Evolutionary conservation across 2,113 vertebrate species (phyloP).

Genomic region (Urocolius indicus): DNA sequence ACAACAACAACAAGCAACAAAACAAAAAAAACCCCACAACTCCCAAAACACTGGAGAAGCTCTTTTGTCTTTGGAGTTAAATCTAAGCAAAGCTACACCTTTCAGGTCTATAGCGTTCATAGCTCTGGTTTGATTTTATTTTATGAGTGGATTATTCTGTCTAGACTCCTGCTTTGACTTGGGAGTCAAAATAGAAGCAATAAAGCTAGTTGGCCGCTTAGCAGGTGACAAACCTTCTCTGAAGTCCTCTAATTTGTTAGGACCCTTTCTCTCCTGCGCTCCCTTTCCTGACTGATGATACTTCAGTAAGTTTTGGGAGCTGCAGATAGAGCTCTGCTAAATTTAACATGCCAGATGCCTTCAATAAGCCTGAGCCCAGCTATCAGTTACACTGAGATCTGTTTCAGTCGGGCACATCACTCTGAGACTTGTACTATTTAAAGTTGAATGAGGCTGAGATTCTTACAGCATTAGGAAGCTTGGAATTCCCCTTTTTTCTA

Average conservation of each 20-base stretch:
- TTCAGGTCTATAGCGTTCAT: conserved; percentile 20
- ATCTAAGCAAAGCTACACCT: not conserved
- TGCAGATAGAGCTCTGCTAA: conserved; percentile 54
- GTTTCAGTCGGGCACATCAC: conserved; percentile 53
- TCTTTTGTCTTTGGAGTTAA: not conserved
- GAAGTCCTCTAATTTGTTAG: conserved; percentile 29
- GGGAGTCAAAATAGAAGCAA: conserved; percentile 38
- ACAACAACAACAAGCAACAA: not conserved
- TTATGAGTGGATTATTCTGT: conserved; percentile 65
- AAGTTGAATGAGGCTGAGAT: conserved; percentile 58
- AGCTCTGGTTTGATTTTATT: conserved; percentile 39
- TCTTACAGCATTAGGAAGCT: not conserved
- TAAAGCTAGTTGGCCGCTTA: not conserved
- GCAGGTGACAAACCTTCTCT: conserved; percentile 38
- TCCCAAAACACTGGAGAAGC: not conserved
- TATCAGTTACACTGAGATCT: conserved; percentile 46
- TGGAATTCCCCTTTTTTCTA: not conserved
- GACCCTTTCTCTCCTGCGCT: not conserved
- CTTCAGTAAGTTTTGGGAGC: not conserved
- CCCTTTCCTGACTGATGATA: not conserved
- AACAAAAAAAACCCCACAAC: not conserved
- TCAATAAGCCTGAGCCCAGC: conserved; percentile 50
- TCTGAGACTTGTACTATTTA: conserved; percentile 51
- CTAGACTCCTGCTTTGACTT: conserved; percentile 54
- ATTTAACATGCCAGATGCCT: conserved; percentile 67